Evolutionary conservation across 2,888 invertebrate species (phyloP), one percentile per base, ranked within the genome.

Genomic region (Ommatoiulus sabulosus): DNA sequence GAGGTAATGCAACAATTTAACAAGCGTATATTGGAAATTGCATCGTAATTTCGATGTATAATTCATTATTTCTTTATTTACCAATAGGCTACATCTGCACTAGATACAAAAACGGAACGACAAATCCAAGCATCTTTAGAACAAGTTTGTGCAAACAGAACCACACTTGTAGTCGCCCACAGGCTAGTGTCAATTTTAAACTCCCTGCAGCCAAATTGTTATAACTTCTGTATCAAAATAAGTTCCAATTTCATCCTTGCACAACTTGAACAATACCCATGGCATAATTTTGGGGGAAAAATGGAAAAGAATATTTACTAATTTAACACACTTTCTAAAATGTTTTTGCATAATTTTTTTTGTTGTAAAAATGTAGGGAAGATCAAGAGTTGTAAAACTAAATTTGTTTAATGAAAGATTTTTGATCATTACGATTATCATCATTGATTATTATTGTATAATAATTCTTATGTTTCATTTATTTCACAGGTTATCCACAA

Each of bases 91-190:
- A 97, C 97, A 0, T 98, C 98, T 88, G 98, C 99, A 0, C 93
- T 99, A 57, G 99, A 99, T 92, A 99, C 99, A 0, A 95, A 97
- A 91, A 98, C 99, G 0, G 99, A 99, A 92, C 94, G 98, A 88
- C 96, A 96, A 92, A 97, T 97, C 91, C 97, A 97, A 93, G 94
- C 96, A 20, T 96, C 97, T 0, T 92, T 97, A 86, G 94, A 95
- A 84, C 94, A 94, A 89, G 95, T 98, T 44, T 97, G 97, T 92
- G 94, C 95, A 0, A 97, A 97, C 92, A 95, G 97, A 89, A 99
- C 99, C 0, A 98, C 98, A 0, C 94, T 99, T 10, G 97, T 99
- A 88, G 97, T 99, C 57, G 99, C 99, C 0, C 99, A 99, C 93
- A 95, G 94, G 90, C 90, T 87, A 63, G 48, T 44, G 35, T 24